Base-by-base conservation (phyloP, 1,140 invertebrate genomes). In the Andrena cerasifolii region DNA sequence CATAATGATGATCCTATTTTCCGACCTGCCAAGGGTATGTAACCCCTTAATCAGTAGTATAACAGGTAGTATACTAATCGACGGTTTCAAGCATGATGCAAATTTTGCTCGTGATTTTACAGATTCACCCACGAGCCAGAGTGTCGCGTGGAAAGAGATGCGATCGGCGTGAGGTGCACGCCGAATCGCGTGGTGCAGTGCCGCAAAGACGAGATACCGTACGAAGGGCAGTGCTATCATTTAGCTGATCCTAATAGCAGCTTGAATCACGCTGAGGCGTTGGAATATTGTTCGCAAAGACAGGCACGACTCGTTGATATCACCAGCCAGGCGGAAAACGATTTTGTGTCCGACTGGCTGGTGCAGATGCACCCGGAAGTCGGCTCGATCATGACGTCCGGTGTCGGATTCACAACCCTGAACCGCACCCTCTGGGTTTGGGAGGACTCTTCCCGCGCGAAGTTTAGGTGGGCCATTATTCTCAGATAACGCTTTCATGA, bases 331-430 rank as follows among this genome's bases (percentile, higher is more conserved):
- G 87, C 86, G n/a, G 95, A 95, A 89, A 95, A 94, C 85, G 92
- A 95, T 85, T 95, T 95, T 75, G 59, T 95, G 10, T 95, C 94
- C 18, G 94, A 94, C 78, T 91, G 94, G 89, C 79, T 95, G 70
- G 67, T 90, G 18, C 90, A 90, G 33, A 83, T 61, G 21, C 79
- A 93, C 54, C 90, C 93, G n/a, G 80, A 92, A 59, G 87, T 92
- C n/a, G 85, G 83, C 2, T 91, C 91, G 12, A 86, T 94, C 12
- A 93, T 94, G 89, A 94, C 94, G 31, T 92, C 93, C 18, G 94
- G 94, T 26, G 87, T 94, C 43, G 93, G 93, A 24, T 91, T 94
- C 21, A 91, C 89, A 4, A 89, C 92, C 1, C 76, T 93, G 71
- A 92, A 92, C 63, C 84, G 81, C 18, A 86, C 90, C 1, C 54